Percentiles rank a stretch among this genome's conserved stretches.
Evolutionary conservation across 2,888 invertebrate genomes (phyloP).

Genomic region (Eupithecia pulchellata): DNA sequence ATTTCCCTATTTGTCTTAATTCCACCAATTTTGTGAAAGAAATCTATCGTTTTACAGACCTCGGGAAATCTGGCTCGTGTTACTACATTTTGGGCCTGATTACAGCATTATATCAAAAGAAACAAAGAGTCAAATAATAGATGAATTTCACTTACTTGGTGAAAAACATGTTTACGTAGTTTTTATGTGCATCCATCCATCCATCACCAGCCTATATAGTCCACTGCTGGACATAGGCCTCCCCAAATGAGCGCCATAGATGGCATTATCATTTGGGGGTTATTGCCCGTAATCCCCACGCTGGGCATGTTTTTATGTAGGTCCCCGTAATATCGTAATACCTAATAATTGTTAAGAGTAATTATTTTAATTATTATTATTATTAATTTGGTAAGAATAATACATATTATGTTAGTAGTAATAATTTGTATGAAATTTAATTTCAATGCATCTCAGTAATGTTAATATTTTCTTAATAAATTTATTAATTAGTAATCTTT

Average conservation of each 20-base stretch:
- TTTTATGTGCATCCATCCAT: too few relatives aligned
- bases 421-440: conserved; percentile 24
- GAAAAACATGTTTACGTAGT: too few relatives aligned
- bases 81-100: too few relatives aligned
- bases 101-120: too few relatives aligned
- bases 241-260: too few relatives aligned
- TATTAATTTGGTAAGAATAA: neutral
- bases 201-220: too few relatives aligned
- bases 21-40: neutral
- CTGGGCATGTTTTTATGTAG: neutral
- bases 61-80: neutral
- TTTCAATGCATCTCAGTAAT: conserved; percentile 20
- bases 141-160: too few relatives aligned
- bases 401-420: neutral
- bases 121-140: too few relatives aligned
- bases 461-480: conserved; percentile 13
- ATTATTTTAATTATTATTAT: neutral
- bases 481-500: neutral
- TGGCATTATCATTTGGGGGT: too few relatives aligned
- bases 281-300: too few relatives aligned
- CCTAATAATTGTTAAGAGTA: neutral
- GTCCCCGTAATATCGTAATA: too few relatives aligned
- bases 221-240: too few relatives aligned
- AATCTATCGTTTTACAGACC: neutral
- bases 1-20: neutral